Evolutionary conservation across 1,140 invertebrate species (phyloP), one percentile per base, ranked within the genome.

Genomic region (Lasioglossum albipes): DNA sequence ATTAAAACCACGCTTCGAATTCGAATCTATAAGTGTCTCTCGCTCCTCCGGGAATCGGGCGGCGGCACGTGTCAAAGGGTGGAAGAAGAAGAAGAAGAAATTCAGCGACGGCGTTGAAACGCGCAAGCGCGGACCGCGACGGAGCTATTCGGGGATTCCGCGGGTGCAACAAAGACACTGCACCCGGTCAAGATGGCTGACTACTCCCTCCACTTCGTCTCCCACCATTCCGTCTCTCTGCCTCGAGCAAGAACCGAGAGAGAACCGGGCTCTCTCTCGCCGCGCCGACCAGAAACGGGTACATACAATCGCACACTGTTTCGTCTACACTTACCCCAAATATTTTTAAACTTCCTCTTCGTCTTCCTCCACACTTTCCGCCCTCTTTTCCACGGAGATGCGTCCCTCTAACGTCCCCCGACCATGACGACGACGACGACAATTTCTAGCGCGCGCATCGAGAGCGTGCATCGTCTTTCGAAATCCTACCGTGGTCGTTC

Each of bases 41-140:
- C 76, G 77, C 84, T 87, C 72, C 75, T 69, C 64, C 79, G 74
- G 54, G 79, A 75, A 81, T 84, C 85, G 86, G 66, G 78, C 82
- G 86, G 88, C 91, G 90, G 91, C 91, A 91, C 91, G 92, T 93
- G 91, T 92, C 91, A 91, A 92, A 91, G 91, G 89, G 80, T 85
- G 71, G 70, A 83, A 68, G 75, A 82, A 80, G 69, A 70, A 73
- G 65, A 12, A 42, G 79, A 78, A 70, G 75, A 79, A 78, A 85
- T 78, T 67, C 84, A 75, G 78, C 75, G 74, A 80, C 52, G 69
- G 64, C 45, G 69, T 22, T 1, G 59, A 71, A 85, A 67, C 13
- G 81, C 85, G 85, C 75, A 82, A 73, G 75, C 86, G 84, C 79
- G 61, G 18, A 65, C 59, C 31, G 82, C 67, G 75, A 84, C 54